Percentiles rank a stretch among this genome's conserved stretches.
These are phyloP conservation scores for Aproaerema taeniolella DNA, from an alignment of 2,888 invertebrate species.

Conservation along the genomic window DNA sequence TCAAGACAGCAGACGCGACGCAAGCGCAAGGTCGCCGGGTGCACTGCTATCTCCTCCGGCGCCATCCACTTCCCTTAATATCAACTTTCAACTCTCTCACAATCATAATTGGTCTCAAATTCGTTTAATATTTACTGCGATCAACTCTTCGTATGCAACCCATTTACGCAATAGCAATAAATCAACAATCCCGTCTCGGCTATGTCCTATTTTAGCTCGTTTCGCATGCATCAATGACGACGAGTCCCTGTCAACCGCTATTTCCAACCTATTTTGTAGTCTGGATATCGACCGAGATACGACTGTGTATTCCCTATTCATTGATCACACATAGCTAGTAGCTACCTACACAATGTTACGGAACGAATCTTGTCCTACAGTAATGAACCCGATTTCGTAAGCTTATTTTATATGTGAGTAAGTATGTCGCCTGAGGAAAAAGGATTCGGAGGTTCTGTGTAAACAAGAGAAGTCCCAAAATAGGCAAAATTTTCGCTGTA, in stretches of 20 bases:
- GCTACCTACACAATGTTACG: too few species aligned
- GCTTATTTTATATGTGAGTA: slow-evolving; percentile 1
- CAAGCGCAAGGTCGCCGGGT: slow-evolving; percentile 66
- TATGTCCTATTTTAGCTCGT: slow-evolving; percentile 51
- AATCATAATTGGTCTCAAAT: slow-evolving; percentile 34
- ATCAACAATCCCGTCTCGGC: slow-evolving; percentile 44
- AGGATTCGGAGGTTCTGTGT: background rate
- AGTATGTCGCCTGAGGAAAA: background rate
- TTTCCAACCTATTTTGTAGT: background rate
- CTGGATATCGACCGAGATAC: background rate
- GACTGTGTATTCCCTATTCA: slow-evolving; percentile 1
- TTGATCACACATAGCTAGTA: background rate
- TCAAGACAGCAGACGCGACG: slow-evolving; percentile 39
- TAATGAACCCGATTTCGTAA: slow-evolving; percentile 4
- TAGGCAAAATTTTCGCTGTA: background rate
- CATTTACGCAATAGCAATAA: slow-evolving; percentile 40
- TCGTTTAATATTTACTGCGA: slow-evolving; percentile 29
- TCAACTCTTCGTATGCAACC: too few species aligned
- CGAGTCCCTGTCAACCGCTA: slow-evolving; percentile 1
- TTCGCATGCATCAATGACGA: slow-evolving; percentile 48
- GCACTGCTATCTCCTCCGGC: slow-evolving; percentile 55
- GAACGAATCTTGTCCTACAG: background rate
- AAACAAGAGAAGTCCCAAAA: background rate
- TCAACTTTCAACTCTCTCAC: slow-evolving; percentile 30
- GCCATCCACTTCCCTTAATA: slow-evolving; percentile 29